Percentiles rank a stretch among this genome's conserved stretches.
These are phyloP conservation scores for Anguilla anguilla DNA, from an alignment of 2,797 vertebrate species.

Conservation along the genomic window DNA sequence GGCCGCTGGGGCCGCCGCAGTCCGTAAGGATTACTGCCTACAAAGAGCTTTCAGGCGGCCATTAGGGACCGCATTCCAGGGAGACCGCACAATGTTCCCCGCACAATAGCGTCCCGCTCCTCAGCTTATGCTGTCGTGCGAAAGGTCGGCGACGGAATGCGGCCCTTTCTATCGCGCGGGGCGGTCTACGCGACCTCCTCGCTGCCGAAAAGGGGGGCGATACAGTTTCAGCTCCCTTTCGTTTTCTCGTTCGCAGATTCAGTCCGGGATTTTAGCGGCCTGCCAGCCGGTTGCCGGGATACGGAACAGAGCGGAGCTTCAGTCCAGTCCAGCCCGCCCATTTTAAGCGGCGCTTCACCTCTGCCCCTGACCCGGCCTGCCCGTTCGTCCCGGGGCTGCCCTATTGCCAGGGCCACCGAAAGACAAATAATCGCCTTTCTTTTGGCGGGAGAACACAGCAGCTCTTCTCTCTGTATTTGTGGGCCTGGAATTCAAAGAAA, in stretches of 20 bases:
- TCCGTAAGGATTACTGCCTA: not conserved
- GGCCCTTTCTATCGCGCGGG: not conserved
- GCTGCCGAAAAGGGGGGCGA: not conserved
- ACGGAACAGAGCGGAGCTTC: constrained; percentile 4
- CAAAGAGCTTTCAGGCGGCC: not conserved
- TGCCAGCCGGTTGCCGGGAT: constrained; percentile 25
- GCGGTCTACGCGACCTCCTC: not conserved
- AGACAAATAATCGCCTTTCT: not conserved
- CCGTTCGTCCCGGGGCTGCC: not conserved
- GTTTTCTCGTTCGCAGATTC: not conserved
- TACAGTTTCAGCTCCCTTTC: not conserved
- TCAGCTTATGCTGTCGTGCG: not conserved
- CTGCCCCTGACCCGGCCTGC: not conserved
- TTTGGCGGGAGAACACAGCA: not conserved
- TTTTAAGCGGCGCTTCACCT: not conserved
- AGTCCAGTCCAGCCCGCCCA: not conserved
- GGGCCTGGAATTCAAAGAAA: not conserved
- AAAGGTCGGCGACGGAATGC: not conserved
- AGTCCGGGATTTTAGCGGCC: not conserved
- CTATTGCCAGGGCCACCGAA: not conserved
- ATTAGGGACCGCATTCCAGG: constrained; percentile 10
- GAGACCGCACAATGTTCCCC: too few species aligned
- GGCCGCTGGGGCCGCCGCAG: not conserved
- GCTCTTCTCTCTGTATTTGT: not conserved
- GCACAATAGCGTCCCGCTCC: not conserved